Evolutionary conservation across 2,888 invertebrate species (phyloP), one percentile per base, ranked within the genome.

Genomic region (Dryocosmus kuriphilus): DNA sequence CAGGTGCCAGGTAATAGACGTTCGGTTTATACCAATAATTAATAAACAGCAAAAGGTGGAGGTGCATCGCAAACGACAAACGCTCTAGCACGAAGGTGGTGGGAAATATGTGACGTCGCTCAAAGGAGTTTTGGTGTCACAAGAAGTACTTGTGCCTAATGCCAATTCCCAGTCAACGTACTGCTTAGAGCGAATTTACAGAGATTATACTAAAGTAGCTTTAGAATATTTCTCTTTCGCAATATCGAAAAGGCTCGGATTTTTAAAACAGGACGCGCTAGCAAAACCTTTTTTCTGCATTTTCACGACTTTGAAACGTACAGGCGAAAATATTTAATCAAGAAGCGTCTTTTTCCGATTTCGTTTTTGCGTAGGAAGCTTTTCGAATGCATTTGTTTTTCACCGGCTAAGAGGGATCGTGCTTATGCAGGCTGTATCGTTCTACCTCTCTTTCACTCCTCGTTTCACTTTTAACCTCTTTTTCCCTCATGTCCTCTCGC

Each of bases 1-100:
- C 93, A 93, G 90, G 95, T 95, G 87, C 94, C 95, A 93, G 95
- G 94, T 94, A 95, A 95, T 93, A 94, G 94, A 91, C 93, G 94
- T 84, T 91, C 91, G 85, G 80, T 91, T 86, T 91, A 90, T 80
- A 88, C 88, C 81, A 84, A 86, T 85, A 86, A 85, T 79, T 85
- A 82, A 85, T 86, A 84, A 87, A 80, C 77, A 77, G 24, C 80
- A 80, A 75, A 80, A 82, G 85, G 85, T 86, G 83, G 75, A 83
- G 82, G 85, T 86, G 83, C 84, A 80, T 79, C 83, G 38, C 51
- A 79, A 74, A 75, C 30, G 63, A 74, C 57, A 81, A 77, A 75
- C 63, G 80, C 81, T 79, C 75, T 85, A 85, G 86, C 85, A 83
- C 81, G 81, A 86, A 86, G 89, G 88, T 90, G 89, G 86, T 87